Conservation (phyloP, 2,888 invertebrate genomes). For the Mesodorylaimus sp. region DNA sequence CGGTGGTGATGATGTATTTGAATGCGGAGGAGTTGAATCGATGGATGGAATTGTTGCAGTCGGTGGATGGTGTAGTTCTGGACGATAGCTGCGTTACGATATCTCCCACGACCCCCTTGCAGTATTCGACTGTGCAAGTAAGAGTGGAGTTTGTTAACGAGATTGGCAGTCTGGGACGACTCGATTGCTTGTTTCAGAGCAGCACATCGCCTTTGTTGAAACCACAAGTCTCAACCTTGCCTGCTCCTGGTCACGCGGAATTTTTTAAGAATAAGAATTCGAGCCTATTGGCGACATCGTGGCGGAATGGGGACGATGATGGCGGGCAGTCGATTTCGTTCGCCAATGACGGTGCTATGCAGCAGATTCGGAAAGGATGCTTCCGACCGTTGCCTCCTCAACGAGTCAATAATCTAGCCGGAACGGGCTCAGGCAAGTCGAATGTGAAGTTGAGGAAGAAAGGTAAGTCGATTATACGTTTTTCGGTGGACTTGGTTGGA, state of each 20-base stretch:
- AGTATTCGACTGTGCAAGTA: constrained; percentile 6
- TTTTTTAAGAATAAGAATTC: not conserved
- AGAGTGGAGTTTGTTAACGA: not conserved
- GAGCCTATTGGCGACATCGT: not conserved
- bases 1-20: not conserved
- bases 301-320: no score
- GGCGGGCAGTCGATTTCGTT: not conserved
- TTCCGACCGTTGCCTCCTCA: not conserved
- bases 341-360: not conserved
- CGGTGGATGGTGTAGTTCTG: not conserved
- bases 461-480: constrained; percentile 1
- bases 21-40: not conserved
- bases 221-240: constrained; percentile 10
- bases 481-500: no score
- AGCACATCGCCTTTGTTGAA: constrained; percentile 8
- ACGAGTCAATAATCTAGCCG: not conserved
- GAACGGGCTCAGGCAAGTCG: not conserved
- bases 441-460: constrained; percentile 6
- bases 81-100: constrained; percentile 8
- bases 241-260: constrained; percentile 11
- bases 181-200: not conserved
- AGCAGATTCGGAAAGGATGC: no score
- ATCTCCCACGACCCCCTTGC: constrained; percentile 5
- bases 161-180: not conserved
- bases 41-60: constrained; percentile 8